Evolutionary conservation across 2,888 invertebrate species (phyloP).

Genomic region (Hololepta plana): DNA sequence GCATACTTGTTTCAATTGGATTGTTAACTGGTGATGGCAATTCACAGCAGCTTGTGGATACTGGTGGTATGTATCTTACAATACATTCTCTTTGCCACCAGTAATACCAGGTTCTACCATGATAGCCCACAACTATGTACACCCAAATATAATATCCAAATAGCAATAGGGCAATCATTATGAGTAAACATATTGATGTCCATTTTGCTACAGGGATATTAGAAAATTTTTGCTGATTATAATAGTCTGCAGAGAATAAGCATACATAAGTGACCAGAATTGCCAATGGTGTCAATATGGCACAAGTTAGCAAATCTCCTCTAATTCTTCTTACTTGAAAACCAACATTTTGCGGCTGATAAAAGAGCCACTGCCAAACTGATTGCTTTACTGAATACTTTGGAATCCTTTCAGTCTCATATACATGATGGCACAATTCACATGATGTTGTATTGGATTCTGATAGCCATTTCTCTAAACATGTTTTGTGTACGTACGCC

Average conservation of each 20-base stretch:
- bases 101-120: constrained; percentile 32
- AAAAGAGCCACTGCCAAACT: constrained; percentile 38
- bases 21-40: too few relatives aligned
- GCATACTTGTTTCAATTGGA: too few relatives aligned
- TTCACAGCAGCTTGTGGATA: too few relatives aligned
- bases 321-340: constrained; percentile 19
- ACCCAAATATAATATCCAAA: constrained; percentile 34
- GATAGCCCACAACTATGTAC: constrained; percentile 29
- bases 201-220: constrained; percentile 29
- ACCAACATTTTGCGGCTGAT: constrained; percentile 17
- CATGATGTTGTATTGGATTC: constrained; percentile 52
- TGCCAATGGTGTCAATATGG: constrained; percentile 37
- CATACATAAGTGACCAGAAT: constrained; percentile 32
- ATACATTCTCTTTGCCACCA: constrained; percentile 35
- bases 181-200: constrained; percentile 29
- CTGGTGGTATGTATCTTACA: constrained; percentile 26
- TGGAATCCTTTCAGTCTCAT: constrained; percentile 43
- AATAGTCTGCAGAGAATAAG: constrained; percentile 31
- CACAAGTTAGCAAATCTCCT: constrained; percentile 36
- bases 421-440: constrained; percentile 53
- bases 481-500: constrained; percentile 52
- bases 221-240: constrained; percentile 27
- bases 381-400: constrained; percentile 37
- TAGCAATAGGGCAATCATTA: constrained; percentile 30
- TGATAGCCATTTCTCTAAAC: constrained; percentile 59